Base-by-base conservation (phyloP, 2,797 vertebrate genomes). In the Eospalax fontanierii region DNA sequence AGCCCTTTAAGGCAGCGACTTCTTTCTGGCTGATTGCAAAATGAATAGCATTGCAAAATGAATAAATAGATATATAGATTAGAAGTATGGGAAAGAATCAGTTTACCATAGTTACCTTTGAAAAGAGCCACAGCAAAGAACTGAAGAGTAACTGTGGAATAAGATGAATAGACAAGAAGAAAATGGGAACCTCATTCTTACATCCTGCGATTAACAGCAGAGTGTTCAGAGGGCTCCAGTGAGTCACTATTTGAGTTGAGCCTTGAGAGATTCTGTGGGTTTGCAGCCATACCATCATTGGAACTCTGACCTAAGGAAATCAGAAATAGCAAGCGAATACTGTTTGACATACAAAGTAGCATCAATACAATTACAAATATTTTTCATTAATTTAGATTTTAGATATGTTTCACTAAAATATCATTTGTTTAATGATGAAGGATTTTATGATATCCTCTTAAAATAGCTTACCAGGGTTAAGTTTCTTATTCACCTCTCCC, bases 301-400 rank as follows among this genome's bases (percentile, higher is more conserved):
- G 7, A 28, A 11, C 80, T 95, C 14, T 61, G 50, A 61, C 22
- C 9, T 73, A 54, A 6, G 28, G 24, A 87, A 84, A 6, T 79
- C 5, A 54, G n/a, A 70, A 66, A 74, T 40, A 89, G 89, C 50
- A 18, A 70, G 7, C 75, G 85, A 10, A 19, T 57, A 38, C 16
- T 19, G 2, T 57, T 85, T 71, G 46, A 91, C 80, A 88, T 61
- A 24, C 14, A 81, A 65, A 5, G 89, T 71, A 88, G 12, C 91
- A 94, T 21, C 38, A 87, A 75, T 33, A 38, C 2, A 86, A 70
- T 87, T 43, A 40, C 43, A 59, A 90, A 46, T 86, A 87, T 75
- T 86, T 93, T 78, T 2, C 1, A 70, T 70, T 79, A 54, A 59
- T 76, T 76, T 75, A 4, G 14, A 89, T 89, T 95, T 81, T 79